A percentile compares a stretch with the other conserved stretches of the same genome.
phyloP scores from a whole-genome alignment of 2,113 vertebrate genomes.

The Rutilus rutilus region DNA sequence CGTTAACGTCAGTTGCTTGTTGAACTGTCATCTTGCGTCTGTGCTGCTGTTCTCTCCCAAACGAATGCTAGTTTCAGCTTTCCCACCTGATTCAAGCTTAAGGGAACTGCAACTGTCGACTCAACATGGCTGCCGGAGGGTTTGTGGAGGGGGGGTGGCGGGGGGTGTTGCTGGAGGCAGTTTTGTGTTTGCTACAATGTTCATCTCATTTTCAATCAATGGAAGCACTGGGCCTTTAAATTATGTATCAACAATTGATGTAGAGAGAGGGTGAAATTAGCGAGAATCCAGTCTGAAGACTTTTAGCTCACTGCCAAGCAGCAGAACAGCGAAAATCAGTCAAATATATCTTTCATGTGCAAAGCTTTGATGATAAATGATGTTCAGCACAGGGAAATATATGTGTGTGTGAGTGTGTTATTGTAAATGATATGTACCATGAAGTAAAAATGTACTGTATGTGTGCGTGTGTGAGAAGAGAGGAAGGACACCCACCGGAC shows the following conservation, averaged over 20 bases:
- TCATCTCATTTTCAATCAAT: slow-evolving; percentile 53
- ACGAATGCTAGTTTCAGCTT: slow-evolving; percentile 22
- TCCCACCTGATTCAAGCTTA: slow-evolving; percentile 37
- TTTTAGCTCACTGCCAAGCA: slow-evolving; percentile 40
- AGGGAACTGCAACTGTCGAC: slow-evolving; percentile 41
- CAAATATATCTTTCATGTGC: slow-evolving; percentile 39
- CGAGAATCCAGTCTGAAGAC: slow-evolving; percentile 42
- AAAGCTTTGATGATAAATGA: slow-evolving; percentile 40
- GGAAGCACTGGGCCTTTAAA: slow-evolving; percentile 55
- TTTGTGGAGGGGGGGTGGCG: slow-evolving; percentile 27
- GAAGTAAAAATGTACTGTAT: background rate
- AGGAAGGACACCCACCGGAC: slow-evolving; percentile 61
- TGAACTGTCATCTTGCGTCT: slow-evolving; percentile 56
- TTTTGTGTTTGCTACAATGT: slow-evolving; percentile 45
- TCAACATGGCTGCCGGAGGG: slow-evolving; percentile 49
- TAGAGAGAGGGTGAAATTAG: slow-evolving; percentile 45
- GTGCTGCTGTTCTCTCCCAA: slow-evolving; percentile 38
- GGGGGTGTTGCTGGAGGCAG: slow-evolving; percentile 47
- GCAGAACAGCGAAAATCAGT: slow-evolving; percentile 31
- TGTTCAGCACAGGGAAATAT: slow-evolving; percentile 19
- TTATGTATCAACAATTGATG: slow-evolving; percentile 55
- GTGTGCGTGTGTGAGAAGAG: slow-evolving; percentile 18
- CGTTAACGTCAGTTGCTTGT: slow-evolving; percentile 62
- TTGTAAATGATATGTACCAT: slow-evolving; percentile 27
- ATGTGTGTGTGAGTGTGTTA: slow-evolving; percentile 28